Conservation (phyloP, 2,888 invertebrate species). For the Philopedon plagiatum region DNA sequence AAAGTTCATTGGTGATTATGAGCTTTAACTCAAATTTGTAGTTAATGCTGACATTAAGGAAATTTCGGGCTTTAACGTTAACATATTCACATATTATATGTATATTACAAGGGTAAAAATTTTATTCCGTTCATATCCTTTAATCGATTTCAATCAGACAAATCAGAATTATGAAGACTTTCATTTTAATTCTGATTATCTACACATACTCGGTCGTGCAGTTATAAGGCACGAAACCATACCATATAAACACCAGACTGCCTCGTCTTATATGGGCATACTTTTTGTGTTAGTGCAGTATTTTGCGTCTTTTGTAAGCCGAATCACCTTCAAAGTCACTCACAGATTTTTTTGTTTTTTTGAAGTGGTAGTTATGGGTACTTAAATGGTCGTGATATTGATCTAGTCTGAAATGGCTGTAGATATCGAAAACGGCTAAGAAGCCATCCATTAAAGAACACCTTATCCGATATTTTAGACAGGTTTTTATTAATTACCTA, state of each 20-base stretch:
- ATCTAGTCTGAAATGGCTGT: slow-evolving; percentile 28
- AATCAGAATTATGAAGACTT: too few species aligned
- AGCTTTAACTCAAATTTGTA: too few species aligned
- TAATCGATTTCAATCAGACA: too few species aligned
- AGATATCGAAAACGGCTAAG: slow-evolving; percentile 1
- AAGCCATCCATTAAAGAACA: not conserved
- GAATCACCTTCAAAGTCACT: slow-evolving; percentile 49
- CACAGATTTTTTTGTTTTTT: slow-evolving; percentile 45
- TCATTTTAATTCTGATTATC: not conserved
- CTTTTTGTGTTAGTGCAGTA: slow-evolving; percentile 46
- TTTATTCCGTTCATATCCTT: too few species aligned
- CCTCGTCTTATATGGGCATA: slow-evolving; percentile 51
- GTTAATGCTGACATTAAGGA: too few species aligned
- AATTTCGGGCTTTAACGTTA: too few species aligned
- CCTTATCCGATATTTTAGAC: not conserved
- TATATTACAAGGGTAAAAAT: too few species aligned
- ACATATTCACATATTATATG: too few species aligned
- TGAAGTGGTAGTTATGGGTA: slow-evolving; percentile 28
- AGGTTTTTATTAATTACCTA: not conserved
- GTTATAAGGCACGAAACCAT: slow-evolving; percentile 12
- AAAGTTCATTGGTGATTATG: too few species aligned
- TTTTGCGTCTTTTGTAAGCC: slow-evolving; percentile 43
- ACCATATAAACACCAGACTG: slow-evolving; percentile 33
- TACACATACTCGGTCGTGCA: not conserved
- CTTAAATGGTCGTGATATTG: slow-evolving; percentile 45